Conservation (phyloP, 37 sponge, comb jelly and placozoan species). For the Eunapius fragilis region DNA sequence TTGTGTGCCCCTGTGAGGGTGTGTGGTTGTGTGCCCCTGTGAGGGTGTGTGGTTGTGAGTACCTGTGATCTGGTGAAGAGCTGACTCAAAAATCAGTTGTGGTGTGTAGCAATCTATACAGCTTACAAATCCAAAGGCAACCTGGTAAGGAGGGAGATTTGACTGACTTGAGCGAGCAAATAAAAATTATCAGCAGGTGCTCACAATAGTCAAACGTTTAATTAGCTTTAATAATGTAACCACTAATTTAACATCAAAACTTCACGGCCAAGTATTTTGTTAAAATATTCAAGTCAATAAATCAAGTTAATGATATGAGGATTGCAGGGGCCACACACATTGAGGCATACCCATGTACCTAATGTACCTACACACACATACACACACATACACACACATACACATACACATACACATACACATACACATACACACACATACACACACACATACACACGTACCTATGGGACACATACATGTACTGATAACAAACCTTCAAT, state of each 20-base stretch:
- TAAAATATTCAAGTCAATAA: too few relatives aligned
- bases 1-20: too few relatives aligned
- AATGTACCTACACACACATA: not conserved
- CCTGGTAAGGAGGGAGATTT: slow-evolving; percentile 2
- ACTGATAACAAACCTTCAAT: slow-evolving; percentile 24
- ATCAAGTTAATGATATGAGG: too few relatives aligned
- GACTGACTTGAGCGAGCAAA: not conserved
- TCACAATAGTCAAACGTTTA: too few relatives aligned
- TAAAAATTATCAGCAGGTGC: too few relatives aligned
- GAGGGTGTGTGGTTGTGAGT: not conserved
- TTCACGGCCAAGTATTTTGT: too few relatives aligned
- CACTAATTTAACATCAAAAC: too few relatives aligned
- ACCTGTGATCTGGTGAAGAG: slow-evolving; percentile 50
- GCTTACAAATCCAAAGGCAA: slow-evolving; percentile 40
- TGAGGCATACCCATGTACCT: too few relatives aligned
- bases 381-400: slow-evolving; percentile 5
- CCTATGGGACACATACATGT: slow-evolving; percentile 16
- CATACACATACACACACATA: slow-evolving; percentile 18
- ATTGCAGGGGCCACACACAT: too few relatives aligned
- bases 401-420: slow-evolving; percentile 38
- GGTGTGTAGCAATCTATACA: slow-evolving; percentile 41
- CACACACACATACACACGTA: slow-evolving; percentile 1
- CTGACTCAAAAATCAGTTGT: slow-evolving; percentile 13
- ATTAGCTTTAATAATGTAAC: too few relatives aligned
- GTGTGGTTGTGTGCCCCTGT: too few relatives aligned